Evolutionary conservation across 2,888 invertebrate species (phyloP).

Genomic region (Acanthoscelides obtectus): DNA sequence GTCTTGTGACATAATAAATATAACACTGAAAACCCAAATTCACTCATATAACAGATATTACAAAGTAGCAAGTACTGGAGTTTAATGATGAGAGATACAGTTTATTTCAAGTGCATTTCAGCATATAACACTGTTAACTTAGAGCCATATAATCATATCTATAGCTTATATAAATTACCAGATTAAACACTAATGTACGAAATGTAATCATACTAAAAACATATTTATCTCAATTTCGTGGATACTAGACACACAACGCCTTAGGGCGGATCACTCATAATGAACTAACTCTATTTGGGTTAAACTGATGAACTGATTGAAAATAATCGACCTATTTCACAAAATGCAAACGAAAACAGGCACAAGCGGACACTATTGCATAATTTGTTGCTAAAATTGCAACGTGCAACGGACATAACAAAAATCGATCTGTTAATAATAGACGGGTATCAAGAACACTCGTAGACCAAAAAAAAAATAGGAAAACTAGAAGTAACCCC

Average conservation of each 20-base stretch:
- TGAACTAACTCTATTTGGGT: background rate
- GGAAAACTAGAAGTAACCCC: slow-evolving; percentile 3
- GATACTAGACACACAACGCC: background rate
- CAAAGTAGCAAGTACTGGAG: no score
- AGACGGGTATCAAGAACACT: slow-evolving; percentile 7
- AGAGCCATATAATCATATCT: no score
- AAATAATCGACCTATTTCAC: background rate
- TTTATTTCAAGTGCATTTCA: no score
- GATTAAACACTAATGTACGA: background rate
- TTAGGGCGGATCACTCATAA: background rate
- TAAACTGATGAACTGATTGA: background rate
- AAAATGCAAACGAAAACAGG: background rate
- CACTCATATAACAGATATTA: no score
- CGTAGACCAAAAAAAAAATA: slow-evolving; percentile 9
- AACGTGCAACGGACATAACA: slow-evolving; percentile 12
- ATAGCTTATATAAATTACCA: no score
- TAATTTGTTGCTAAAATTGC: slow-evolving; percentile 17
- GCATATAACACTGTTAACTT: no score
- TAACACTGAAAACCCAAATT: no score
- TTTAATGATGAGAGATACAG: no score
- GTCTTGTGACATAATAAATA: no score
- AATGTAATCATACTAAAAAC: background rate
- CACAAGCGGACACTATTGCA: slow-evolving; percentile 15
- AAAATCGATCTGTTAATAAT: slow-evolving; percentile 17
- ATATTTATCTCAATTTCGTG: background rate